A percentile compares a stretch with the other conserved stretches of the same genome.
Conservation (phyloP, 2,888 invertebrate genomes). For the Euplagia quadripunctaria region DNA sequence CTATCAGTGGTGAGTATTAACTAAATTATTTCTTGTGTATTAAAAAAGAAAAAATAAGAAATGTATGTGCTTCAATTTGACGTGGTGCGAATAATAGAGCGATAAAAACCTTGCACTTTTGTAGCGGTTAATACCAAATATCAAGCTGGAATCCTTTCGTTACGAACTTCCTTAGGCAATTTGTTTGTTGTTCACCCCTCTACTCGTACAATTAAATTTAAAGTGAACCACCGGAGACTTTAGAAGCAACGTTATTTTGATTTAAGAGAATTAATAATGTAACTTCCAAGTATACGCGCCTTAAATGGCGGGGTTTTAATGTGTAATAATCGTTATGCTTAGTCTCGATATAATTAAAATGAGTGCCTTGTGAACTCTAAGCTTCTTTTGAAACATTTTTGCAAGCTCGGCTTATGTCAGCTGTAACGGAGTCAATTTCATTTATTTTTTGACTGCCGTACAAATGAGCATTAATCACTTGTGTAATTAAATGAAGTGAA, state of each 20-base stretch:
- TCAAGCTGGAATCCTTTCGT: constrained; percentile 47
- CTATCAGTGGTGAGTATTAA: too few species aligned
- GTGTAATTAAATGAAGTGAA: neutral
- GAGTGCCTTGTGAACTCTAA: constrained; percentile 43
- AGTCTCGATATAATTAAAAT: constrained; percentile 50
- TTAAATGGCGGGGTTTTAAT: constrained; percentile 62
- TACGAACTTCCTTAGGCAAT: constrained; percentile 69
- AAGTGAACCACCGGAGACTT: constrained; percentile 72
- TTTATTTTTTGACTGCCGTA: constrained; percentile 3
- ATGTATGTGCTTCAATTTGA: too few species aligned
- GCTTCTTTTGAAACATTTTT: constrained; percentile 35
- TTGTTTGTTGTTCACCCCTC: constrained; percentile 69
- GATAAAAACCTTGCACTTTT: neutral
- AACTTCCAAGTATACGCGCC: constrained; percentile 65
- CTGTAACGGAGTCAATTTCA: constrained; percentile 15
- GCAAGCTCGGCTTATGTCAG: constrained; percentile 25
- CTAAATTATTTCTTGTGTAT: too few species aligned
- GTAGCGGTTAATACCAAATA: constrained; percentile 38
- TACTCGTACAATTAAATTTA: constrained; percentile 79
- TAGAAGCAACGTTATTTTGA: constrained; percentile 75
- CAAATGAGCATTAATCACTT: neutral
- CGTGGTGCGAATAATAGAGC: too few species aligned
- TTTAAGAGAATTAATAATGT: constrained; percentile 80
- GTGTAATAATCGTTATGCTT: constrained; percentile 64
- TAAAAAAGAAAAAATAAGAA: too few species aligned